Base-by-base conservation (phyloP, 64 coral and sea anemone genomes). In the Montipora sp. region DNA sequence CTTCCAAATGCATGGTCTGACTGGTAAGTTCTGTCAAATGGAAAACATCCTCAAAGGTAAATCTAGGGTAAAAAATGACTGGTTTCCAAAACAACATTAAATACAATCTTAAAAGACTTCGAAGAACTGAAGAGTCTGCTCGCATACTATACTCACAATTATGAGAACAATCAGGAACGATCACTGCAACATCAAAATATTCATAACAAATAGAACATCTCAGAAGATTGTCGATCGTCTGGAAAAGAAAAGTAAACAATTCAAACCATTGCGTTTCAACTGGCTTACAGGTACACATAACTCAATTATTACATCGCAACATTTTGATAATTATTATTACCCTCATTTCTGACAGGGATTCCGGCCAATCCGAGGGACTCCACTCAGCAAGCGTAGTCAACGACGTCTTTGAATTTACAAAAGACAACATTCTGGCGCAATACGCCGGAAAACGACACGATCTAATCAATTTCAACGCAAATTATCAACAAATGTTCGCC, bases 141-240 rank as follows among this genome's bases (percentile, higher is more conserved):
- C 27, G 1, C 1, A 36, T 36, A 36, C 36, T 36, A 36, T 36
- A 93, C 96, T 96, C 71, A 98, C 96, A 98, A 75, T 94, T 98
- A 73, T 98, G 96, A 3, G 96, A 95, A 24, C 94, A 98, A 53
- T 88, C 89, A 59, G 94, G 96, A 67, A 96, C 66, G 43, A 93
- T 81, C 60, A 95, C 70, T 12, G 96, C 91, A 22, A 80, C 93
- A 69, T 94, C 81, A 80, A 98, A 98, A 59, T 80, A 98, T 87
- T 98, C 96, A 51, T 83, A 93, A 73, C 96, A 98, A 77, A 98
- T 95, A 47, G 96, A 96, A 67, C 96, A 98, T 86, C 96, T 77
- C 2, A 98, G 73, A 16, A 98, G 73, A 88, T 93, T 95, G 87
- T 98, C 96, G 81, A 98, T 98, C 20, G 84, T 96, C 96, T 98